Conservation (phyloP, 2,797 vertebrate species). For the Phaenicophaeus curvirostris region DNA sequence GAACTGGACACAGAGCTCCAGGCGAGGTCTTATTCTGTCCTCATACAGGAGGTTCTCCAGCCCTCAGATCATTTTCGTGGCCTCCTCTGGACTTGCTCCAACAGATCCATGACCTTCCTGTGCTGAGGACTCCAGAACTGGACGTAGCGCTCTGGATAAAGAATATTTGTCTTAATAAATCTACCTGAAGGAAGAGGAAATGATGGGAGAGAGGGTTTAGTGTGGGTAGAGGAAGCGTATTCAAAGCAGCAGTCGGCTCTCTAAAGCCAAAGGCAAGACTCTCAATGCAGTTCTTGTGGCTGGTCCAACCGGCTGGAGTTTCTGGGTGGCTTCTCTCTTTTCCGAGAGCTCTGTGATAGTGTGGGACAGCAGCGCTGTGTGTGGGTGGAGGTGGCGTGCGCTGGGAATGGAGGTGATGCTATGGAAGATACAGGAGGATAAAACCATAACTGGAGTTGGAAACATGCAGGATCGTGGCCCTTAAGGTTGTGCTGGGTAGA, state of each 20-base stretch:
- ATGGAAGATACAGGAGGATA: background rate
- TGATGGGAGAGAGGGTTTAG: background rate
- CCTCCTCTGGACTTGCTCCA: too few relatives aligned
- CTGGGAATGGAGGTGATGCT: background rate
- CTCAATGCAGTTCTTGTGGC: background rate
- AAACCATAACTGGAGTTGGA: background rate
- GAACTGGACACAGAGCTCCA: too few relatives aligned
- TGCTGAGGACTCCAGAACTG: too few relatives aligned
- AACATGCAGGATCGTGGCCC: rapidly evolving
- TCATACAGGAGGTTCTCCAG: too few relatives aligned
- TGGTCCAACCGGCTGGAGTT: background rate
- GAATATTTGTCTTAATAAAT: background rate
- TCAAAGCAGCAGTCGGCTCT: background rate
- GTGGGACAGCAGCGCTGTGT: rapidly evolving
- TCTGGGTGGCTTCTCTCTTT: background rate
- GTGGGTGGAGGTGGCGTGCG: background rate
- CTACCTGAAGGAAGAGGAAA: background rate
- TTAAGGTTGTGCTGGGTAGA: background rate
- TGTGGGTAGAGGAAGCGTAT: background rate
- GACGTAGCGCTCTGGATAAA: too few relatives aligned
- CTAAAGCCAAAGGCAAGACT: background rate
- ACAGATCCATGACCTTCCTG: too few relatives aligned
- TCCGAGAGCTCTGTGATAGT: background rate
- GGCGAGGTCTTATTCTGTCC: too few relatives aligned
- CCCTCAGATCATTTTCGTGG: too few relatives aligned